phyloP scores from a whole-genome alignment of 2,113 vertebrate genomes.

The Takifugu flavidus region DNA sequence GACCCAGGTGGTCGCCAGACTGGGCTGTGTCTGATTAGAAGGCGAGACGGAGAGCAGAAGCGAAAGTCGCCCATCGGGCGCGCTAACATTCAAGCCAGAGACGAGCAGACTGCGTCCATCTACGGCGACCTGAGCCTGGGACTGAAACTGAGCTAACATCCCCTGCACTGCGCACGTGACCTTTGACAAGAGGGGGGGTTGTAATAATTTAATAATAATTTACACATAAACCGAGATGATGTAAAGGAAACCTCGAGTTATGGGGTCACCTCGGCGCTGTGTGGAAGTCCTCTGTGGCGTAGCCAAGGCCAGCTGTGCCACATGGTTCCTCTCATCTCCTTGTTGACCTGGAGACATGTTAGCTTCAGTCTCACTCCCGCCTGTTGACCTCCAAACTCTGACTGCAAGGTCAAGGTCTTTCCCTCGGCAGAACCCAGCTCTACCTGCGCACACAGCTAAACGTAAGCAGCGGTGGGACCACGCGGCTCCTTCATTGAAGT shows the following conservation, averaged over 20 bases:
- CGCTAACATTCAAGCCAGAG: constrained; percentile 62
- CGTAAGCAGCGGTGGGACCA: not conserved
- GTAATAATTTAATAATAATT: too few species aligned
- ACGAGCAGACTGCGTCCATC: constrained; percentile 62
- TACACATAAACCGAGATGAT: not conserved
- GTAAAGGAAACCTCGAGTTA: not conserved
- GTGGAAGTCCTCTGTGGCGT: constrained; percentile 62
- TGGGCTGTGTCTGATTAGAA: constrained; percentile 24
- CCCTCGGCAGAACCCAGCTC: constrained; percentile 47
- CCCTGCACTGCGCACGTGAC: constrained; percentile 48
- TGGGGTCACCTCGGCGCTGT: constrained; percentile 62
- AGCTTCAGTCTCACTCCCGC: constrained; percentile 56
- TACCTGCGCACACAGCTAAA: constrained; percentile 52
- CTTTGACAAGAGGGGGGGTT: constrained; percentile 25
- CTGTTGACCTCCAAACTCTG: constrained; percentile 59
- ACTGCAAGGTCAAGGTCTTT: constrained; percentile 54
- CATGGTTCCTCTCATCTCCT: constrained; percentile 65
- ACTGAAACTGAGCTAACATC: constrained; percentile 51
- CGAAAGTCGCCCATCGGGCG: constrained; percentile 46
- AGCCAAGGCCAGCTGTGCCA: constrained; percentile 75
- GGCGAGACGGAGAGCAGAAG: constrained; percentile 54
- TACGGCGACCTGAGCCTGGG: constrained; percentile 46
- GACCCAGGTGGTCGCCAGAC: constrained; percentile 31
- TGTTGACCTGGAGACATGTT: constrained; percentile 46
- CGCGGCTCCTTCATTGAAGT: not conserved